phyloP scores from a whole-genome alignment of 1,140 invertebrate genomes.

The Dendrolimus kikuchii region DNA sequence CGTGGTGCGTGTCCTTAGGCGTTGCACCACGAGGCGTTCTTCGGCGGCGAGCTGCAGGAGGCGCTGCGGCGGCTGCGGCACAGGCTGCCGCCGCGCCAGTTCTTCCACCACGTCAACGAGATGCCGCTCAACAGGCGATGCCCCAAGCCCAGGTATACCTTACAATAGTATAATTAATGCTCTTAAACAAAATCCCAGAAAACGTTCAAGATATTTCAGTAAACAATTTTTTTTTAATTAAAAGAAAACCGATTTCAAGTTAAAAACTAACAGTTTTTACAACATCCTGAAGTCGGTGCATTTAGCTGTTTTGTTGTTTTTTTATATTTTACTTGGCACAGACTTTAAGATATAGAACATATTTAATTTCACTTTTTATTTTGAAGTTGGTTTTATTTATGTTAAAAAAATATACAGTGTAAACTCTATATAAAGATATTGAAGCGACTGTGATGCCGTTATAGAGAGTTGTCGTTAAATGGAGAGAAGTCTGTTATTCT shows the following conservation, averaged over 20 bases:
- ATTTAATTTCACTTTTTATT: conserved; percentile 1
- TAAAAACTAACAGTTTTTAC: not conserved
- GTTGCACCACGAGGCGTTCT: conserved; percentile 61
- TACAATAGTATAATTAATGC: too few relatives aligned
- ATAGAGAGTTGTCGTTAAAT: too few relatives aligned
- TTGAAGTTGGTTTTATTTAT: too few relatives aligned
- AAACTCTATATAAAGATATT: too few relatives aligned
- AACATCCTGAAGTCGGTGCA: too few relatives aligned
- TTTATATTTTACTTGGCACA: not conserved
- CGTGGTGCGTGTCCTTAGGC: conserved; percentile 28
- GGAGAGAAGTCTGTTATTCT: too few relatives aligned
- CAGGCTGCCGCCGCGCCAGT: conserved; percentile 60
- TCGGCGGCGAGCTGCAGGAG: conserved; percentile 29
- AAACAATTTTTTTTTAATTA: not conserved
- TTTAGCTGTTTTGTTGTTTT: not conserved
- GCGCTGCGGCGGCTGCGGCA: conserved; percentile 58
- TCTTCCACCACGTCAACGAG: conserved; percentile 62
- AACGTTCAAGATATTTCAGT: too few relatives aligned
- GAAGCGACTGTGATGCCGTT: too few relatives aligned
- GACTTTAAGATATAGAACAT: not conserved
- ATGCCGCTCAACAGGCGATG: conserved; percentile 42
- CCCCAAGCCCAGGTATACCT: conserved; percentile 59
- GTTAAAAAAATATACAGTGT: too few relatives aligned
- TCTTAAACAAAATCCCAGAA: too few relatives aligned
- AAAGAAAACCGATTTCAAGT: not conserved